Evolutionary conservation across 2,888 invertebrate species (phyloP).

Genomic region (Drosophila mulleri): DNA sequence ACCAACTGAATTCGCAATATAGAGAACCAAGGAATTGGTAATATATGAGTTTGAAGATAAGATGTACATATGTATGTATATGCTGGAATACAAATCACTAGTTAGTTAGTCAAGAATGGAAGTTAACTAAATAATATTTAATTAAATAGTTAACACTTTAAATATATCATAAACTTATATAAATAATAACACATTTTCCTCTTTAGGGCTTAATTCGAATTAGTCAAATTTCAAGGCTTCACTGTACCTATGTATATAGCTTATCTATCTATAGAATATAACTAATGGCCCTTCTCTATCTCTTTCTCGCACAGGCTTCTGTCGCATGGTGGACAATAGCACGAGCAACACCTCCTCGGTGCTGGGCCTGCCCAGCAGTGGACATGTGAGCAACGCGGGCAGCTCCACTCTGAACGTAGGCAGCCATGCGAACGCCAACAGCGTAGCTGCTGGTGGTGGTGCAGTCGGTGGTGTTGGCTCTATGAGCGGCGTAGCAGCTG

Average conservation of each 20-base stretch:
- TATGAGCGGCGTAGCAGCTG: slow-evolving; percentile 12
- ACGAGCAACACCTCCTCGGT: slow-evolving; percentile 85
- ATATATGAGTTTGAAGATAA: no score
- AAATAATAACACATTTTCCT: neutral
- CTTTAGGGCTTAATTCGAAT: no score
- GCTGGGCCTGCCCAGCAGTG: slow-evolving; percentile 75
- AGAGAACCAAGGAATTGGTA: no score
- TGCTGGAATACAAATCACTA: no score
- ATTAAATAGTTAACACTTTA: no score
- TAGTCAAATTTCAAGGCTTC: no score
- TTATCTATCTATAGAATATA: no score
- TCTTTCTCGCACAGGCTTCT: slow-evolving; percentile 88
- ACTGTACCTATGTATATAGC: neutral
- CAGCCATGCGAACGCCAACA: slow-evolving; percentile 56
- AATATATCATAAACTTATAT: neutral
- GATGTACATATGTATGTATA: no score
- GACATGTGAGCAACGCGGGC: slow-evolving; percentile 75
- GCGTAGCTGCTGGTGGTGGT: slow-evolving; percentile 26
- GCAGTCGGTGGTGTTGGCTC: slow-evolving; percentile 34
- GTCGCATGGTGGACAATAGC: slow-evolving; percentile 91
- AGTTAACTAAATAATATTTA: no score
- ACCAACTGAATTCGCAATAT: no score
- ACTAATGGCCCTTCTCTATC: neutral
- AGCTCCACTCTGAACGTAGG: slow-evolving; percentile 64
- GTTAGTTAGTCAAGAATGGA: no score